Evolutionary conservation across 30 jellyfish, hydroid and myxozoan genomes (phyloP), one percentile per base, ranked within the genome.

Genomic region (Chironex yamaguchii): DNA sequence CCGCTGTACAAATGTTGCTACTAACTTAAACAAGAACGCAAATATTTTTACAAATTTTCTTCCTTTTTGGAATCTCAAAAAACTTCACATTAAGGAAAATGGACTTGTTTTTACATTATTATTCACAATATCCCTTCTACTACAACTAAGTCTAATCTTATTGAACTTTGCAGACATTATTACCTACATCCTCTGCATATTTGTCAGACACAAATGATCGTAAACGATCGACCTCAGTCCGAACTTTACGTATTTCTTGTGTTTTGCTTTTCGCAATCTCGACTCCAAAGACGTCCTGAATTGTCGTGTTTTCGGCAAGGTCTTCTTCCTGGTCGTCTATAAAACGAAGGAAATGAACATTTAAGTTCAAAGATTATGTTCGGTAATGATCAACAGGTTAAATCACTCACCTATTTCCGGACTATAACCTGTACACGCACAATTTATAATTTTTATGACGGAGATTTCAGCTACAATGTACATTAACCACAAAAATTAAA

Each of bases 181-280:
- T 83, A 4, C 97, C 99, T 25, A 95, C 92, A 52, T 95, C 97
- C 49, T 95, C 97, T 1, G 99, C 99, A 82, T 95, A 90, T 53
- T 90, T 90, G 28, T 95, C 99, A 0, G 97, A 84, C 4, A 95
- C 88, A 51, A 89, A 62, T 1, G 91, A 71, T 20, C 99, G 73
- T 2, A 95, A 65, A 26, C 73, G 84, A 36, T 89, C 97, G 27
- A 89, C 52, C 29, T 89, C 96, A 17, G 76, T 53, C 21, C 96
- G 79, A 49, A 89, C 58, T 34, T 72, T 87, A 35, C 86, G 42
- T 49, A 95, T 81, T 48, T 71, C 66, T 48, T 52, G 17, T 4
- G 71, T 48, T 81, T 72, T 89, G 29, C 35, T 76, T 32, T 87
- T 67, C 0, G 90, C 92, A 35, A 82, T 62, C 21, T 76, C 94